Evolutionary conservation across 2,113 vertebrate genomes (phyloP).

Genomic region (Pongo pygmaeus): DNA sequence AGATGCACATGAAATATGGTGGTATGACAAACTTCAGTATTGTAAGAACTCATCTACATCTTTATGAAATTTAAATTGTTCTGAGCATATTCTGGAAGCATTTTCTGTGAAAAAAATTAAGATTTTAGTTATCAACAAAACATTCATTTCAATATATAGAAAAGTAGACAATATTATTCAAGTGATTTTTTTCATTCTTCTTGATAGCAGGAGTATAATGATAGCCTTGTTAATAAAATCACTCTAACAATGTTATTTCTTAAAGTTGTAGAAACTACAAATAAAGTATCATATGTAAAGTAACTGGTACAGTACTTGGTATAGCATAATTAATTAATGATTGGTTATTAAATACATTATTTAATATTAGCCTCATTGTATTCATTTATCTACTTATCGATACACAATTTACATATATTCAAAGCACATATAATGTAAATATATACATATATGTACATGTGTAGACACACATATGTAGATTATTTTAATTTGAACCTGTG

Average conservation of each 20-base stretch:
- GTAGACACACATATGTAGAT: background rate
- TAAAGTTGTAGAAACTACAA: background rate
- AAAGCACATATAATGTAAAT: background rate
- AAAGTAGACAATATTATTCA: background rate
- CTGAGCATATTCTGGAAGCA: background rate
- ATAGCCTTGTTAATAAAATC: background rate
- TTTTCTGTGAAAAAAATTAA: background rate
- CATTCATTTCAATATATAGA: background rate
- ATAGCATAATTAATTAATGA: background rate
- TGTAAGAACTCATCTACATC: background rate
- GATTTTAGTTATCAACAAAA: background rate
- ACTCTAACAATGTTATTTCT: background rate
- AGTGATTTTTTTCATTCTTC: background rate
- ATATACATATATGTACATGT: background rate
- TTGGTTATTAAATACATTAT: background rate
- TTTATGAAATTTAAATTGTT: background rate
- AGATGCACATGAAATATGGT: background rate
- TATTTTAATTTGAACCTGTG: background rate
- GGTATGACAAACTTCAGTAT: background rate
- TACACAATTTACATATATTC: background rate
- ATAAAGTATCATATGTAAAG: background rate
- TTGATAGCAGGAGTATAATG: background rate
- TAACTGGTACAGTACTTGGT: background rate
- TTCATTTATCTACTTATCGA: background rate
- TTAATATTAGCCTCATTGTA: background rate